A percentile compares a stretch with the other conserved stretches of the same genome.
These are phyloP conservation scores for Sinocyclocheilus anshuiensis DNA, from an alignment of 2,113 vertebrate genomes.

Conservation along the genomic window DNA sequence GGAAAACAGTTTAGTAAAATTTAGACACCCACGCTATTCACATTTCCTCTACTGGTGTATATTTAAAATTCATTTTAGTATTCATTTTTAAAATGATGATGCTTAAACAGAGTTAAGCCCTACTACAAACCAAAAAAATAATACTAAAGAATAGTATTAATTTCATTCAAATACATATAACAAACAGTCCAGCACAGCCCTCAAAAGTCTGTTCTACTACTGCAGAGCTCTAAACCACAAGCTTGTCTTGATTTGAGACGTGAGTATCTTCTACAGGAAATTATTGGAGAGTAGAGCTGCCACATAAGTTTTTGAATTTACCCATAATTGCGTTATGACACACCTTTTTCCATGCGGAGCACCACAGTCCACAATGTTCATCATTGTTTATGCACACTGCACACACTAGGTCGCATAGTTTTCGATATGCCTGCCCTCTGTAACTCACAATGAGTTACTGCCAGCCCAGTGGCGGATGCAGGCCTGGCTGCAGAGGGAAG, in stretches of 20 bases:
- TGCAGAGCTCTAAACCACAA: conserved; percentile 14
- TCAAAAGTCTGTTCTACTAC: background rate
- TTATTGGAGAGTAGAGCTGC: background rate
- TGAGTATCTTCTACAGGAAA: background rate
- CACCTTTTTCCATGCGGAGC: background rate
- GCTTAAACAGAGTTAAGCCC: conserved; percentile 5
- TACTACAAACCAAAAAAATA: conserved; percentile 17
- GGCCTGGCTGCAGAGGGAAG: conserved; percentile 88
- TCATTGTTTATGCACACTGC: background rate
- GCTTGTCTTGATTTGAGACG: background rate
- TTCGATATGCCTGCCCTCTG: background rate
- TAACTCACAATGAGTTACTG: conserved; percentile 78
- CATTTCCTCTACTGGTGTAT: conserved; percentile 39
- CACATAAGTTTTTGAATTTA: background rate
- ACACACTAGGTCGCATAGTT: background rate
- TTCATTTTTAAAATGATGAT: background rate
- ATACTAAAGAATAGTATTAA: conserved; percentile 32
- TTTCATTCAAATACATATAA: conserved; percentile 9
- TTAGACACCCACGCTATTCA: conserved; percentile 34
- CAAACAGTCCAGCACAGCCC: background rate
- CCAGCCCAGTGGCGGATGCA: conserved; percentile 92
- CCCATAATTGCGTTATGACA: background rate
- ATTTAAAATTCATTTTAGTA: conserved; percentile 20
- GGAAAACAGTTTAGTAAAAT: background rate
- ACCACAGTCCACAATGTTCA: background rate